Percentiles rank a stretch among this genome's conserved stretches.
Conservation (phyloP, 2,113 vertebrate species). For the Excalfactoria chinensis region DNA sequence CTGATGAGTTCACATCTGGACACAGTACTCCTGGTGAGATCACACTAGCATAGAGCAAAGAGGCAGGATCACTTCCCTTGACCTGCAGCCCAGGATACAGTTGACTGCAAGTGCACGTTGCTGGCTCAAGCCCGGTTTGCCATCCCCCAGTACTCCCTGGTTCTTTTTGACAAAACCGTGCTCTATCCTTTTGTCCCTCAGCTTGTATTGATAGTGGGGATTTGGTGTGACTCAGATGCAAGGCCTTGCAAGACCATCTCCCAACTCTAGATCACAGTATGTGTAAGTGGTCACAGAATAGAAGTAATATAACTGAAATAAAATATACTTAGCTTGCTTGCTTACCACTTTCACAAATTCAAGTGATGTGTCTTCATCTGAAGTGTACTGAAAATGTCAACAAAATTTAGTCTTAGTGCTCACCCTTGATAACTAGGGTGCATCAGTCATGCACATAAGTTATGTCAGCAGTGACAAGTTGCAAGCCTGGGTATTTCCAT, state of each 20-base stretch:
- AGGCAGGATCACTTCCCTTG: too few relatives aligned
- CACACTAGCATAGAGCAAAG: too few relatives aligned
- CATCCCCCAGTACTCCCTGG: too few relatives aligned
- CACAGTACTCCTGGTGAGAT: too few relatives aligned
- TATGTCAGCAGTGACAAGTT: not conserved
- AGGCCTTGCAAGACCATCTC: not conserved
- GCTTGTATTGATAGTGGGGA: too few relatives aligned
- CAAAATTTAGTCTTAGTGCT: not conserved
- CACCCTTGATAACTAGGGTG: rapidly evolving
- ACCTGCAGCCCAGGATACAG: too few relatives aligned
- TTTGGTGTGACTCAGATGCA: too few relatives aligned
- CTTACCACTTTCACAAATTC: not conserved
- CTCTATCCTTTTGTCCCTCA: too few relatives aligned
- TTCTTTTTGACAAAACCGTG: too few relatives aligned
- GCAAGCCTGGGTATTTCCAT: not conserved
- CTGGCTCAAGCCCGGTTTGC: too few relatives aligned
- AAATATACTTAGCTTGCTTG: not conserved
- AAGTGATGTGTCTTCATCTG: not conserved
- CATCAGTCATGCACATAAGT: not conserved
- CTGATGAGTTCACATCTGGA: too few relatives aligned
- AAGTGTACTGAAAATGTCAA: not conserved
- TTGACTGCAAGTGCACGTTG: too few relatives aligned
- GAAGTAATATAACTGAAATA: not conserved
- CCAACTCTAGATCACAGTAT: not conserved
- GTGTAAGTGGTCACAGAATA: not conserved